Evolutionary conservation across 1,140 invertebrate species (phyloP).

Genomic region (Dolichoris vasculosae): DNA sequence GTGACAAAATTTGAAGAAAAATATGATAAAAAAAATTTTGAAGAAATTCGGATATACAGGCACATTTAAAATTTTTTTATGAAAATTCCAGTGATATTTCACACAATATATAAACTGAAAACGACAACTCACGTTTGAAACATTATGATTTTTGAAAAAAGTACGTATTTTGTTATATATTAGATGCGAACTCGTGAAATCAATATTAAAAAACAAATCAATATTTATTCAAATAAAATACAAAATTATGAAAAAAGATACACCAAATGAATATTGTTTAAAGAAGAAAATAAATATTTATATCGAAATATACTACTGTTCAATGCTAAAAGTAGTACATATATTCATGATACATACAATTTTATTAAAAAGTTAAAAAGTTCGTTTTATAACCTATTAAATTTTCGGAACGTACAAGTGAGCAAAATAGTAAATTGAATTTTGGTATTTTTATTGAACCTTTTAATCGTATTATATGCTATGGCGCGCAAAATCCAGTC

Average conservation of each 20-base stretch:
- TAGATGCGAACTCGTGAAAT: background rate
- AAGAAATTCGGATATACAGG: too few species aligned
- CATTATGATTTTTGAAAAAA: background rate
- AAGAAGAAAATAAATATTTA: background rate
- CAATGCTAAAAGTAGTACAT: background rate
- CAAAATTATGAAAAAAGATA: background rate
- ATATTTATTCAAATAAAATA: background rate
- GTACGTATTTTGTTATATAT: background rate
- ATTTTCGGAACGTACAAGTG: background rate
- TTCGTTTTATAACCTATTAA: conserved; percentile 11
- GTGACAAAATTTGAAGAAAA: too few species aligned
- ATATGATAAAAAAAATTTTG: too few species aligned
- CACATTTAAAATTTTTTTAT: too few species aligned
- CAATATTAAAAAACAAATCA: background rate
- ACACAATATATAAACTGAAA: too few species aligned
- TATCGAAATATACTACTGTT: background rate
- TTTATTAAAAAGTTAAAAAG: conserved; percentile 13
- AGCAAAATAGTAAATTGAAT: conserved; percentile 36
- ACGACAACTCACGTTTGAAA: too few species aligned
- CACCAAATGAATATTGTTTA: background rate
- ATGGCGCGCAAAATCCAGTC: conserved; percentile 11
- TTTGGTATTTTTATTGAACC: conserved; percentile 20
- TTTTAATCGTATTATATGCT: conserved; percentile 29
- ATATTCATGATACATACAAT: background rate
- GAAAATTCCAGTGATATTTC: too few species aligned